Percentiles rank a stretch among this genome's conserved stretches.
Evolutionary conservation across 2,113 vertebrate species (phyloP).

Genomic region (Arothron firmamentum): DNA sequence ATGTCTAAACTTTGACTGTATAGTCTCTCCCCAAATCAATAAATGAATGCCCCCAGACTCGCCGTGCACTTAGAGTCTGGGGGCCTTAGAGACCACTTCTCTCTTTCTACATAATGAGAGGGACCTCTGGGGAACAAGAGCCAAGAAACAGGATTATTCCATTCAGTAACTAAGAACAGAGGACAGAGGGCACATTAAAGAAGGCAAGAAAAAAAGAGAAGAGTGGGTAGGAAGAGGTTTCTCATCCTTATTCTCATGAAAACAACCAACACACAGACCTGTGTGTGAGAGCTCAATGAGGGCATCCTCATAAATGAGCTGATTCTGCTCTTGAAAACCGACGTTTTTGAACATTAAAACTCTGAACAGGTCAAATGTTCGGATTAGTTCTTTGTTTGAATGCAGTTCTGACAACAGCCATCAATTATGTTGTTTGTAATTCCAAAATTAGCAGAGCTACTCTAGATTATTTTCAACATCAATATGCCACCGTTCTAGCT

Average conservation of each 20-base stretch:
- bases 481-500: too few relatives aligned
- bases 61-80: slow-evolving; percentile 31
- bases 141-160: slow-evolving; percentile 60
- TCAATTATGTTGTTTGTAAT: neutral
- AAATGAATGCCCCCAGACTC: slow-evolving; percentile 21
- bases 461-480: too few relatives aligned
- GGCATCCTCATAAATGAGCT: neutral
- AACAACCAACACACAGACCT: slow-evolving; percentile 19
- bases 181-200: slow-evolving; percentile 1
- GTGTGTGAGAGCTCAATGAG: neutral
- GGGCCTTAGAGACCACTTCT: slow-evolving; percentile 24
- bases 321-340: too few relatives aligned
- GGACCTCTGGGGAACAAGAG: slow-evolving; percentile 25
- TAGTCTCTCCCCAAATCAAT: neutral
- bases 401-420: neutral
- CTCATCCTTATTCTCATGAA: slow-evolving; percentile 24
- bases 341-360: too few relatives aligned
- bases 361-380: too few relatives aligned
- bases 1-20: slow-evolving; percentile 50
- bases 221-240: slow-evolving; percentile 19
- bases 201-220: slow-evolving; percentile 20
- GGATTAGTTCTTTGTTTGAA: neutral
- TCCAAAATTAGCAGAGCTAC: neutral
- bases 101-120: slow-evolving; percentile 35
- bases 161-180: slow-evolving; percentile 26